A percentile compares a stretch with the other conserved stretches of the same genome.
Conservation (phyloP, 2,113 vertebrate genomes). For the Ceyx margarethae region DNA sequence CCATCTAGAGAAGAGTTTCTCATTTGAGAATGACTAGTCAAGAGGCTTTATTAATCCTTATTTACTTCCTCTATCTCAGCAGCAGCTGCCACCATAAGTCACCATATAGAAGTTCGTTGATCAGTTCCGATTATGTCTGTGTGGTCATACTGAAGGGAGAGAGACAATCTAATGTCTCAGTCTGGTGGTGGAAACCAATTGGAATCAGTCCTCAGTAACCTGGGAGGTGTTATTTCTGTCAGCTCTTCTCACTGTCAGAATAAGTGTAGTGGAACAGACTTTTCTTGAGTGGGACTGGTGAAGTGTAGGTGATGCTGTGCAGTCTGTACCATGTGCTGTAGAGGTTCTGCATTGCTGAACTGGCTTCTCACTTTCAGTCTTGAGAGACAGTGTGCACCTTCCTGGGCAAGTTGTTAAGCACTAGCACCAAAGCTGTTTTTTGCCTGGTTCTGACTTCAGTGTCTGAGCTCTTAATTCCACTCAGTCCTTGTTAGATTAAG, state of each 20-base stretch:
- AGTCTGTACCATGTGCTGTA: neutral
- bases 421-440: neutral
- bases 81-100: neutral
- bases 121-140: neutral
- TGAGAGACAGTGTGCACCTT: neutral
- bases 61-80: neutral
- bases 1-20: neutral
- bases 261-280: neutral
- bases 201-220: neutral
- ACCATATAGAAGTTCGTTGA: neutral
- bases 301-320: neutral
- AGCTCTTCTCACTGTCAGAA: neutral
- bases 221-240: neutral
- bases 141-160: neutral
- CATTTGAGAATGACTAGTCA: neutral
- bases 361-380: neutral
- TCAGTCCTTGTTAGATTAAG: neutral
- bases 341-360: neutral
- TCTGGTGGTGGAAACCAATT: neutral
- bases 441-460: neutral
- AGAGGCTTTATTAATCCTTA: neutral
- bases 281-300: neutral
- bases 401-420: neutral
- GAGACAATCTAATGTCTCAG: neutral
- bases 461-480: neutral